Percentiles rank a stretch among this genome's conserved stretches.
phyloP scores from a whole-genome alignment of 2,888 invertebrate species.

The Silvanus unidentatus region DNA sequence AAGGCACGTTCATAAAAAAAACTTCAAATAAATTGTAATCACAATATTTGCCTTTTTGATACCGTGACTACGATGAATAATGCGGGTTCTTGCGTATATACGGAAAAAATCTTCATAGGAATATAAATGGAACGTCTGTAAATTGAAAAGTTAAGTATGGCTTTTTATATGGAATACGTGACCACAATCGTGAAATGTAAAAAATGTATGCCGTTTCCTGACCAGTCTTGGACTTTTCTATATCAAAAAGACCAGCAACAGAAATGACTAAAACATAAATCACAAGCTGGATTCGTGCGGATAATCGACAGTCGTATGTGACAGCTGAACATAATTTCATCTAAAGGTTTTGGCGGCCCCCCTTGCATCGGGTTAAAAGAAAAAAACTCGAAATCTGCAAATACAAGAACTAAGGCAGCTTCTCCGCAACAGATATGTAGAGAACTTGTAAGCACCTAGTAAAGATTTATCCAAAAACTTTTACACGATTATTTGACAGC shows the following conservation, averaged over 20 bases:
- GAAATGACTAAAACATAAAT: conserved; percentile 37
- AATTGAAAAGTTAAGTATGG: conserved; percentile 33
- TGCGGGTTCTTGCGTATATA: too few species aligned
- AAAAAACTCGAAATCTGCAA: conserved; percentile 12
- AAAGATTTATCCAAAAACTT: conserved; percentile 23
- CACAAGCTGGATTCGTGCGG: conserved; percentile 33
- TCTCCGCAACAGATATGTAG: conserved; percentile 14
- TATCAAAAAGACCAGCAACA: conserved; percentile 31
- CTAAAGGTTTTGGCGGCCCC: conserved; percentile 15
- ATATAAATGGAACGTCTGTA: conserved; percentile 28
- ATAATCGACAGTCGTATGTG: conserved; percentile 39
- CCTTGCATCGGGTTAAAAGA: conserved; percentile 18
- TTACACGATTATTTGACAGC: conserved; percentile 8
- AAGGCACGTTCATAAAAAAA: too few species aligned
- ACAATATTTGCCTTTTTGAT: too few species aligned
- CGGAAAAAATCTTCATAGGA: conserved; percentile 12
- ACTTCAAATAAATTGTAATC: too few species aligned
- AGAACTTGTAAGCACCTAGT: conserved; percentile 20
- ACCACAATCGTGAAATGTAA: conserved; percentile 30
- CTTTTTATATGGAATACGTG: conserved; percentile 31
- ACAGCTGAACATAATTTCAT: conserved; percentile 37
- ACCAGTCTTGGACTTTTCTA: conserved; percentile 18
- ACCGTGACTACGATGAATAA: too few species aligned
- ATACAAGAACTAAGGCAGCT: conserved; percentile 19
- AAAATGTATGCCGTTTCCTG: conserved; percentile 31